Conservation (phyloP, 2,797 vertebrate genomes). For the Mormyrus proboscirostris region DNA sequence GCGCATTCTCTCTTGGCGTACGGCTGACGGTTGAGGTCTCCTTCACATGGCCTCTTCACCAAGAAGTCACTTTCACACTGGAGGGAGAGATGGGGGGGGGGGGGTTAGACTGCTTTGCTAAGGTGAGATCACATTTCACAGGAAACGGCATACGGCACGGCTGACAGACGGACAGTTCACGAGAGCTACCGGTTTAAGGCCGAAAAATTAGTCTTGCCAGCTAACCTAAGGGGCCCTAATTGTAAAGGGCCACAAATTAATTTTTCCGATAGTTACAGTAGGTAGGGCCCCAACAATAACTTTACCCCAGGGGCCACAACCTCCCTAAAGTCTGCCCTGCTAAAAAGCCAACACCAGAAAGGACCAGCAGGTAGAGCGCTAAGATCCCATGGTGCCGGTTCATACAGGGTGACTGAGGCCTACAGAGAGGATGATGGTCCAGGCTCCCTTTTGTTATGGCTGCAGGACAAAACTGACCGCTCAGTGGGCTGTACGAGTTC, state of each 20-base stretch:
- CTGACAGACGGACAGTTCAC: conserved; percentile 40
- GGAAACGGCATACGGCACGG: conserved; percentile 54
- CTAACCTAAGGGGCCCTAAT: background rate
- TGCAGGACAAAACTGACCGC: background rate
- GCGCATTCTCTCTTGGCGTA: conserved; percentile 97
- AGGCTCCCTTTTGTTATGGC: background rate
- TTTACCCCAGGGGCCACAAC: background rate
- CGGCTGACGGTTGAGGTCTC: conserved; percentile 89
- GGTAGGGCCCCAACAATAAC: background rate
- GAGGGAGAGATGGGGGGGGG: background rate
- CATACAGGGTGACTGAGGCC: background rate
- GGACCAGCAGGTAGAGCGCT: background rate
- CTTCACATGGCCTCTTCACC: conserved; percentile 83
- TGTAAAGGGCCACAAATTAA: background rate
- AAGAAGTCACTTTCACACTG: conserved; percentile 85
- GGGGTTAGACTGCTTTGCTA: background rate
- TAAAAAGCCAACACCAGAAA: background rate
- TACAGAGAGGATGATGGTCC: background rate
- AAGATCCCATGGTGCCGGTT: background rate
- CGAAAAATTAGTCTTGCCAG: background rate
- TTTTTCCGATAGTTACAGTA: background rate
- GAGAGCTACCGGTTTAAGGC: conserved; percentile 34
- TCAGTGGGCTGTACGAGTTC: background rate
- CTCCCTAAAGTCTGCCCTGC: background rate
- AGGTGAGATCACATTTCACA: conserved; percentile 47